Conservation (phyloP, 2,888 invertebrate species). For the Agelastica alni region DNA sequence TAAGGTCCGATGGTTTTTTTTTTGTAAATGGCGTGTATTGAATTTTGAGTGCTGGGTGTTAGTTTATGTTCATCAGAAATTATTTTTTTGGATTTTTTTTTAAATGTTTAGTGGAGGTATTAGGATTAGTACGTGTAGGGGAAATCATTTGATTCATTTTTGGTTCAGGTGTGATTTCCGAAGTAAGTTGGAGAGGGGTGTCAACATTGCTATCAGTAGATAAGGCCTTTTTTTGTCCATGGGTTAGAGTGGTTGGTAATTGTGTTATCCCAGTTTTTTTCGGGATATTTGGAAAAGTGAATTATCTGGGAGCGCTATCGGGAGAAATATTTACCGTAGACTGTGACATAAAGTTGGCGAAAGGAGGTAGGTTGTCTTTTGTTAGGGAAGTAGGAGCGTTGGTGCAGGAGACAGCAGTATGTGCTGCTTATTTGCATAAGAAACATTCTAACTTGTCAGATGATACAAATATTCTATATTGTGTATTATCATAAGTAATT, state of each 20-base stretch:
- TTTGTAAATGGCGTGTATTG: not conserved
- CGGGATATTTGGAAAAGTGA: not conserved
- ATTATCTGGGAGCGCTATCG: not conserved
- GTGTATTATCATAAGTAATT: no score
- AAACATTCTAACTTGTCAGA: no score
- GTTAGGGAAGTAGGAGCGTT: no score
- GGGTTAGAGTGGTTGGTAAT: not conserved
- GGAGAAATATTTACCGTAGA: no score
- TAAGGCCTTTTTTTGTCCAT: not conserved
- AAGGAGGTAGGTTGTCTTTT: no score
- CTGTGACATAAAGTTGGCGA: no score
- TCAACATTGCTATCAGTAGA: not conserved
- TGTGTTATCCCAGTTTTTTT: not conserved
- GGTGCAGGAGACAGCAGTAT: no score
- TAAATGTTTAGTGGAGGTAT: not conserved
- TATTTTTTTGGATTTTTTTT: not conserved
- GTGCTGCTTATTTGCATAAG: no score
- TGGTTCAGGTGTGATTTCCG: not conserved
- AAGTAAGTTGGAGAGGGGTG: not conserved
- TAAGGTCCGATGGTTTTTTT: not conserved
- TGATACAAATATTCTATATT: no score
- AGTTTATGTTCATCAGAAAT: not conserved
- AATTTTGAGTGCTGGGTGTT: not conserved
- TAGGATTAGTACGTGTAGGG: not conserved
- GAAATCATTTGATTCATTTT: not conserved